phyloP scores from a whole-genome alignment of 2,797 vertebrate genomes.

The Caiman crocodilus region DNA sequence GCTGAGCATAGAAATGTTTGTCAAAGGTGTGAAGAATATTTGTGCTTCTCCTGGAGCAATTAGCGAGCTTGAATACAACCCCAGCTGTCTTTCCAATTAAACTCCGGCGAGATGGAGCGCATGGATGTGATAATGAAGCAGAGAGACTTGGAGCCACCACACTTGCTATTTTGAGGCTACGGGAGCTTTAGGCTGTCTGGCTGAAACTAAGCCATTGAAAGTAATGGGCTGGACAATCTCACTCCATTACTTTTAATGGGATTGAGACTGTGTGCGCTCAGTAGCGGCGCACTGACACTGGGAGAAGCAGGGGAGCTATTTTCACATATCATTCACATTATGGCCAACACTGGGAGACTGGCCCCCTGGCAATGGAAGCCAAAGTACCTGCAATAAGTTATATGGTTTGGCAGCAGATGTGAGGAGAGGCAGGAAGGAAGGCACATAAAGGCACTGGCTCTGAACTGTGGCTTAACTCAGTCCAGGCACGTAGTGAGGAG shows the following conservation, averaged over 20 bases:
- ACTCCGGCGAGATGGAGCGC: constrained; percentile 22
- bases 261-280: neutral
- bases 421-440: neutral
- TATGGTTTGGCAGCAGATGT: fast-evolving
- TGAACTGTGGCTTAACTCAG: neutral
- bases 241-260: constrained; percentile 74
- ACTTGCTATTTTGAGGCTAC: constrained; percentile 10
- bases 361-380: neutral
- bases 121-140: constrained; percentile 24
- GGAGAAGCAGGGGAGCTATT: constrained; percentile 46
- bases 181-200: constrained; percentile 56
- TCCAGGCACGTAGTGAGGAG: fast-evolving
- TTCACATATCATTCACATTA: neutral
- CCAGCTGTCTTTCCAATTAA: constrained; percentile 49
- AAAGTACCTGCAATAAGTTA: neutral
- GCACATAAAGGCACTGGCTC: fast-evolving
- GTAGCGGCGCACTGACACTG: neutral
- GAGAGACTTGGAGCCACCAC: constrained; percentile 18
- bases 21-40: neutral
- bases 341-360: neutral
- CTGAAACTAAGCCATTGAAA: constrained; percentile 51
- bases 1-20: constrained; percentile 46
- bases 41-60: constrained; percentile 44
- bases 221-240: constrained; percentile 74
- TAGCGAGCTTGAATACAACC: constrained; percentile 33